Evolutionary conservation across 2,888 invertebrate species (phyloP), one percentile per base, ranked within the genome.

Genomic region (Mimumesa dahlbomi): DNA sequence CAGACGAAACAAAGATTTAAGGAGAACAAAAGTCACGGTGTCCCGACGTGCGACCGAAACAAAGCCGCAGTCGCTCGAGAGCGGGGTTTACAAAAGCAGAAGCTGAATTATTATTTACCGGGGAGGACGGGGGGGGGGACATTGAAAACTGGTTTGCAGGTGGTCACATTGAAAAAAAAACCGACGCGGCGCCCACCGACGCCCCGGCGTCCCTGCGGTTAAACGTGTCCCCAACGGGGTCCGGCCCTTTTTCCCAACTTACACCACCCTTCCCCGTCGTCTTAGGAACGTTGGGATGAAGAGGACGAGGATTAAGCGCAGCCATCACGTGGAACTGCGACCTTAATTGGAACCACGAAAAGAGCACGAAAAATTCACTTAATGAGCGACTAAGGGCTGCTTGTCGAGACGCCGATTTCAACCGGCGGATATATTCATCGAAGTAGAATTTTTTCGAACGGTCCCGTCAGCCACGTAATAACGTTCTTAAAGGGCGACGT

Each of bases 261-360:
- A 50, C 22, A 25, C 34, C 19, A 9, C 36, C 25, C 29, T 56
- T 40, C 54, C 29, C 53, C 21, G 56, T 46, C 19, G 46, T 16
- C 22, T 52, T 52, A 52, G 66, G 52, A 73, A 56, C 63, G 45
- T 46, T n/a, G 40, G 50, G 54, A 61, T 53, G 49, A 45, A 36
- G 57, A 58, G 54, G 40, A 67, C n/a, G n/a, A n/a, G n/a, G 67
- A 73, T 66, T 66, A 73, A 66, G 49, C 62, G 29, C 42, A 40
- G 38, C 48, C 58, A 63, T 53, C 54, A 21, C 34, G 61, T 42
- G 40, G 50, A 68, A 58, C 52, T 45, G 53, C 49, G 53, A 46
- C 63, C 56, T 76, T 76, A 76, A 76, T 76, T 69, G 59, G 49
- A 63, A 42, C 22, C 36, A 49, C 48, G 73, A 62, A 62, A 72